phyloP scores from a whole-genome alignment of 2,888 invertebrate genomes.

The Drosophila putrida region DNA sequence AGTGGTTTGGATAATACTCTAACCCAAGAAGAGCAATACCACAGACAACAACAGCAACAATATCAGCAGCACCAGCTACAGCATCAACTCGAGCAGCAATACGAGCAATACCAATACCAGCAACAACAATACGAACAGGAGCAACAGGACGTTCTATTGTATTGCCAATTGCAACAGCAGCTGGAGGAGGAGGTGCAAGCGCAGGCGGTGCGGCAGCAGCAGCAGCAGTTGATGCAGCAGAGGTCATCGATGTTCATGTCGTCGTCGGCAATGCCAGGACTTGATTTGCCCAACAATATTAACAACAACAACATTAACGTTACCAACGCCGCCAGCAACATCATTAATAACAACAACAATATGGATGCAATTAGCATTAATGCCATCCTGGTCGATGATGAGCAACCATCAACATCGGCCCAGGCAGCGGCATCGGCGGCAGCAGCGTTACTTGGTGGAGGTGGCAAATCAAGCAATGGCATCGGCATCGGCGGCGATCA shows the following conservation, averaged over 20 bases:
- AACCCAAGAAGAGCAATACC: conserved; percentile 84
- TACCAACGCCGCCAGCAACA: conserved; percentile 38
- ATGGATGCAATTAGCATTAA: conserved; percentile 74
- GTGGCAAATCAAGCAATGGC: conserved; percentile 56
- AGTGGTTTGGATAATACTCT: conserved; percentile 85
- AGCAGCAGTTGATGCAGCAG: conserved; percentile 85
- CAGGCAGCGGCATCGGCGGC: conserved; percentile 59
- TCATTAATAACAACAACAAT: conserved; percentile 39
- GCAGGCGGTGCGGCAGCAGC: conserved; percentile 82
- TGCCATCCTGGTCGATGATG: conserved; percentile 70
- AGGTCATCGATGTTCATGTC: conserved; percentile 83
- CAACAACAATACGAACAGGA: conserved; percentile 57
- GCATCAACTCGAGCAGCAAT: conserved; percentile 51
- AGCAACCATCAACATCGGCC: conserved; percentile 72
- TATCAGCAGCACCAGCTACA: conserved; percentile 57
- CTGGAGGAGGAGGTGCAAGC: conserved; percentile 59
- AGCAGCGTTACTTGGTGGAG: conserved; percentile 22
- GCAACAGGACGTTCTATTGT: conserved; percentile 61
- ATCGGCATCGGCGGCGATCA: conserved; percentile 72
- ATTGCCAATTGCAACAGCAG: conserved; percentile 76
- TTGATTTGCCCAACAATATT: conserved; percentile 57
- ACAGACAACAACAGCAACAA: conserved; percentile 75
- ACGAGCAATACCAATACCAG: conserved; percentile 67
- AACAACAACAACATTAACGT: conserved; percentile 31
- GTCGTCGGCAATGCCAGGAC: conserved; percentile 68